Evolutionary conservation across 1,140 invertebrate genomes (phyloP), one percentile per base, ranked within the genome.

Genomic region (Leptestheria dahalacensis): DNA sequence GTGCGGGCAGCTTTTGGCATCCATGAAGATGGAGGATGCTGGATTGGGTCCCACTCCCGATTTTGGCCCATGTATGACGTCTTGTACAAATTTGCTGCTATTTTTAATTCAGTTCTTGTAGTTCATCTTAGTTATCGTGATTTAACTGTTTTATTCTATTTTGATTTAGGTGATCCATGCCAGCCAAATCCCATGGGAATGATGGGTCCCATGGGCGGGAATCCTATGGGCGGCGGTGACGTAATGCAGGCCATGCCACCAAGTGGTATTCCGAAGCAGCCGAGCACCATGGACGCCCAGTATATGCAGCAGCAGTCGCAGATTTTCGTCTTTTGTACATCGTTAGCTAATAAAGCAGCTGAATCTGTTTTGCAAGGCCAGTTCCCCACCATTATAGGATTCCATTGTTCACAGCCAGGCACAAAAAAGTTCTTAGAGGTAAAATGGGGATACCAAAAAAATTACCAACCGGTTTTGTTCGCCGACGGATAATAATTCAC

Each of bases 241-340:
- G 55, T 57, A 15, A 21, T 29, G 20, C 29, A 29, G 21, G 12
- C 26, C 24, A 29, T 57, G 24, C 25, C 20, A 18, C 20, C 24
- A 2, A 51, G 6, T 12, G 25, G 33, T 48, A 20, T 46, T 58
- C 41, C 29, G 28, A 62, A 89, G 71, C 85, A 87, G 70, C 81
- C 85, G 59, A 62, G 65, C 33, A 84, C 81, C 65, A 83, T 82
- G 78, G 85, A 81, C 67, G 80, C 83, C 62, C 82, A 88, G 68
- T 88, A 87, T 66, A 86, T 88, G 86, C 91, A 95, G 74, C 92
- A 96, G 70, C 91, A 95, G 73, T 96, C 88, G 76, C 92, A 97
- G 73, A 92, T 97, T 68, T 97, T 95, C 80, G 93, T 97, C 56
- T 98, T 98, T 76, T 91, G 89, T 11, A 97, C 94, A 0, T 75